Evolutionary conservation across 2,113 vertebrate genomes (phyloP).

Genomic region (Corydoras sp.): DNA sequence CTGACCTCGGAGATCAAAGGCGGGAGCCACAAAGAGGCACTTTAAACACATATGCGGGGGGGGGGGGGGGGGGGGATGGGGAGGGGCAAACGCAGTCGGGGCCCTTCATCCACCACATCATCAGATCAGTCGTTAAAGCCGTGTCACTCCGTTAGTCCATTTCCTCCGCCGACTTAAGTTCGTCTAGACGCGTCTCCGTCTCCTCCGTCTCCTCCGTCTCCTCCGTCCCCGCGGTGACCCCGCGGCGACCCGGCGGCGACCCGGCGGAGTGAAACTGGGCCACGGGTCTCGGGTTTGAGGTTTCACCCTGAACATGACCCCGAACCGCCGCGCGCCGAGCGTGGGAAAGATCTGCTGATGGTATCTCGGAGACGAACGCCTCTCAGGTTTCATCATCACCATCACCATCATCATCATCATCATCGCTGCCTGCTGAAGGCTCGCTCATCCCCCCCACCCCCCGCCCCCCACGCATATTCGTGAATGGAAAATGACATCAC

Average conservation of each 20-base stretch:
- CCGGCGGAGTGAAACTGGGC: neutral
- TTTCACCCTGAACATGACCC: slow-evolving; percentile 6
- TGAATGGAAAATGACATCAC: no score
- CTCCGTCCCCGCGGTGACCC: no score
- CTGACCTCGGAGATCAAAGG: slow-evolving; percentile 60
- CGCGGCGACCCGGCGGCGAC: neutral
- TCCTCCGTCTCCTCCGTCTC: neutral
- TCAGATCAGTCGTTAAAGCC: slow-evolving; percentile 27
- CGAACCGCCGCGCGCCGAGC: neutral
- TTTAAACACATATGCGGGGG: slow-evolving; percentile 57
- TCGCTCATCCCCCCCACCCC: no score
- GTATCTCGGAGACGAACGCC: neutral
- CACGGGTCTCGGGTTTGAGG: neutral
- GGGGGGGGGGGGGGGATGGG: slow-evolving; percentile 57
- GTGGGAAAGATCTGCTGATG: neutral
- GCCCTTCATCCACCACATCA: slow-evolving; percentile 30
- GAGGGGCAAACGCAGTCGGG: slow-evolving; percentile 42
- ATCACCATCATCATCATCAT: slow-evolving; percentile 35
- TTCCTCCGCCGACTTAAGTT: slow-evolving; percentile 14
- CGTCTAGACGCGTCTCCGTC: slow-evolving; percentile 15
- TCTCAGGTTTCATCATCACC: slow-evolving; percentile 29
- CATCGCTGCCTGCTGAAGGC: slow-evolving; percentile 38
- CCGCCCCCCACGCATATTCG: no score
- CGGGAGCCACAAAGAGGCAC: slow-evolving; percentile 51
- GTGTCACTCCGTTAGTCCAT: slow-evolving; percentile 46